Evolutionary conservation across 2,888 invertebrate species (phyloP), one percentile per base, ranked within the genome.

Genomic region (Patella caerulea): DNA sequence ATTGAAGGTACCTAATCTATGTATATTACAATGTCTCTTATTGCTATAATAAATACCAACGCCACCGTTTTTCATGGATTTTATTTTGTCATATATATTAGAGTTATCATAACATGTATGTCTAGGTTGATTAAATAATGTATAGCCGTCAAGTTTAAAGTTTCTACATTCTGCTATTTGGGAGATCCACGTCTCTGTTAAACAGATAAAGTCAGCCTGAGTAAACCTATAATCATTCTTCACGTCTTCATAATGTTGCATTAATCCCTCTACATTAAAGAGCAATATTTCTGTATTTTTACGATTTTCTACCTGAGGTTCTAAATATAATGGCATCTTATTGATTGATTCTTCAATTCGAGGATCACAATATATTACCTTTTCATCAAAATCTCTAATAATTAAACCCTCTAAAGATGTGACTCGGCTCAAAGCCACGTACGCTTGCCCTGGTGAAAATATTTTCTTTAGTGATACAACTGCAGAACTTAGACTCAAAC

Each of bases 351-450:
- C 56, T 55, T 19, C 45, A 54, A 80, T 76, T 53, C 73, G 52
- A 5, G 72, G 72, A 75, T 78, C 72, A 54, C 80, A 78, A 29
- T 19, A 77, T 29, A 80, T 76, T 59, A 59, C 56, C 59, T 75
- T 73, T 11, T 78, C 75, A n/a, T 80, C 76, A 19, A 76, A 73
- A 11, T 29, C 69, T 65, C 70, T 34, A 29, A 78, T 72, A 45
- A 45, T 17, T 12, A 80, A 70, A n/a, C 80, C 80, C 15, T 74
- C 24, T 54, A 72, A 45, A 65, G 80, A 76, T 14, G 74, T 80
- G 7, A 78, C 80, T 29, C 80, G 59, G 29, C 80, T 76, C 9
- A 80, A 59, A 24, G 81, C 81, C 34, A 81, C 81, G 75, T 81
- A 80, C 12, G 80, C 78, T 45, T 78, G 78, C 2, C 80, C 80